Conservation (phyloP, 2,797 vertebrate genomes). For the Mormyrops attenuatus region DNA sequence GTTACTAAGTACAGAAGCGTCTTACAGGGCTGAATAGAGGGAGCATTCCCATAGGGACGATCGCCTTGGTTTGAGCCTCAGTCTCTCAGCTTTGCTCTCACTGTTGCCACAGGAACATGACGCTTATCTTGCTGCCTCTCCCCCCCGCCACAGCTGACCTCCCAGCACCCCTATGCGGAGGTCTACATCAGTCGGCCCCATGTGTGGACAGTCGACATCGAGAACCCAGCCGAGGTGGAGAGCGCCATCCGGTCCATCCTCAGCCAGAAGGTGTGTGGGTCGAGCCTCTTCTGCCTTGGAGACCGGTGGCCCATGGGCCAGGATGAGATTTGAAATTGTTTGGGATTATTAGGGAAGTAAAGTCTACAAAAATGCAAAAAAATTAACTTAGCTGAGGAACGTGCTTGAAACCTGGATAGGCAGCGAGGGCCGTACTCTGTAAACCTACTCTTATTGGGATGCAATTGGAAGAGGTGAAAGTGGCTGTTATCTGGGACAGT, state of each 20-base stretch:
- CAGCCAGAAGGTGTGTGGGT: conserved; percentile 78
- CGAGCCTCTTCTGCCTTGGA: not conserved
- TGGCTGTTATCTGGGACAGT: not conserved
- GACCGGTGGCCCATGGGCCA: not conserved
- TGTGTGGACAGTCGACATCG: conserved; percentile 95
- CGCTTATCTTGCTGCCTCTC: not conserved
- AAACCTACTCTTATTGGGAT: not conserved
- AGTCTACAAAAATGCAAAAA: not conserved
- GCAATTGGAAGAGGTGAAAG: not conserved
- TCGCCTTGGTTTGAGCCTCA: not conserved
- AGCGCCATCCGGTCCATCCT: conserved; percentile 84
- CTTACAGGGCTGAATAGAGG: not conserved
- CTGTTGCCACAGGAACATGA: not conserved
- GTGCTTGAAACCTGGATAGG: not conserved
- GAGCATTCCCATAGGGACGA: not conserved
- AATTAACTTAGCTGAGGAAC: not conserved
- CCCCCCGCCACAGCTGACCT: conserved; percentile 71
- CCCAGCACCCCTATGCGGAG: conserved; percentile 95
- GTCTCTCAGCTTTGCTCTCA: not conserved
- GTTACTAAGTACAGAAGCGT: not conserved
- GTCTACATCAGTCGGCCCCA: conserved; percentile 92
- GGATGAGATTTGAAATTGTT: not conserved
- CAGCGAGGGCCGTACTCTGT: not conserved
- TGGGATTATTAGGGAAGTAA: not conserved
- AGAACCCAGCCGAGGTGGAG: conserved; percentile 79